Base-by-base conservation (phyloP, 1,140 invertebrate genomes). In the Caenorhabditis latens region DNA sequence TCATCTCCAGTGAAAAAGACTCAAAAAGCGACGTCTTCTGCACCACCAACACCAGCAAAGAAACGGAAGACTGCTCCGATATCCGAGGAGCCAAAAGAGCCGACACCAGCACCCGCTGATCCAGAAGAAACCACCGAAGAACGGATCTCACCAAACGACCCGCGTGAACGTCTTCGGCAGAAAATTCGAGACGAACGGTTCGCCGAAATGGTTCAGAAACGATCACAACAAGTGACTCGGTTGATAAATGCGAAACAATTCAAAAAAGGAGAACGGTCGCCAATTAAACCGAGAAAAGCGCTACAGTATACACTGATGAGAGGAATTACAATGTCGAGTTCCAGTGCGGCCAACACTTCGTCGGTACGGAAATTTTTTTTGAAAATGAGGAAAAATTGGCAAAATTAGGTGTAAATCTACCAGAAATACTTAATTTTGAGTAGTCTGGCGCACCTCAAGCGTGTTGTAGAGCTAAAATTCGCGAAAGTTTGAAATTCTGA, bases 191-290 rank as follows among this genome's bases (percentile, higher is more conserved):
- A 79, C 14, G 71, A 79, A 24, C 71, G 24, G 24, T 79, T 50
- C 46, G 71, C 71, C 2, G 19, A 79, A 50, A 79, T 79, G 71
- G 71, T 79, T 2, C 71, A 50, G 71, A 79, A 79, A n/a, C 21
- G 71, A 79, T 48, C 71, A 0, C 71, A 79, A n/a, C 46, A 50
- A 24, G 71, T 43, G 43, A 79, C 50, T 9, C 43, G 71, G 40
- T 53, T 79, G 46, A 79, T 79, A 13, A 43, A 79, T 43, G 71
- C 71, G 9, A 79, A 79, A 14, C 13, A 79, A n/a, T 79, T 79
- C n/a, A 79, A 79, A n/a, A 79, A 79, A 24, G 5, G 4, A 11
- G 71, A 79, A 50, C 1, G 6, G 6, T 48, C 71, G 4, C 43
- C 71, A 5, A 48, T 24, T n/a, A 79, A 79, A 14, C 46, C 71